Evolutionary conservation across 2,888 invertebrate species (phyloP), one percentile per base, ranked within the genome.

Genomic region (Smittia aterrima): DNA sequence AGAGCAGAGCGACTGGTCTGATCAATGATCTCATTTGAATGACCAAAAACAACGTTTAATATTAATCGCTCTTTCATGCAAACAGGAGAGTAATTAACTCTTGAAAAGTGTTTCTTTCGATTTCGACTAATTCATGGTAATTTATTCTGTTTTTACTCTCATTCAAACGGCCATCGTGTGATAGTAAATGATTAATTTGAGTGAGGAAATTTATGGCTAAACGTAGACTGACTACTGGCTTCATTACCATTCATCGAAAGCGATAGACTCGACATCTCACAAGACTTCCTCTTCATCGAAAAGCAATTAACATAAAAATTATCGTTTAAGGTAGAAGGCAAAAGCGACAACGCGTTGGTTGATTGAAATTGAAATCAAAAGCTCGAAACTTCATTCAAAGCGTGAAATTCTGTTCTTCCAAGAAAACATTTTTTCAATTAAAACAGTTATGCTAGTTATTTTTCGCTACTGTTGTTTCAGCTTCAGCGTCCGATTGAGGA

Each of bases 11-110:
- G 11, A 47, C 13, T n/a, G 2, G 47, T 47, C 47, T 58, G 58
- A 58, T 58, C 58, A 58, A 20, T 22, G 58, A 58, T 58, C 58
- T 58, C 58, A 58, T 58, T 58, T 22, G 58, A 3, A 2, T 11
- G 22, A 58, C 58, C 58, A 58, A 58, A 58, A 58, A 58, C 22
- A 22, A 58, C 22, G 22, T 18, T 47, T 16, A 22, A 3, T 58
- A 20, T 58, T 58, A 58, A 58, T 58, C 58, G n/a, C 58, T 1
- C 22, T 58, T 22, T 22, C n/a, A 58, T 58, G 58, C 58, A 58
- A 58, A 58, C 58, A 58, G 22, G 20, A 7, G 38, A 18, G 18
- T 20, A 58, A 58, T 58, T 58, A 58, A 58, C 7, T 58, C 22
- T 38, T 22, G 20, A 58, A 11, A 20, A 7, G 58, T 58, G 18